A percentile compares a stretch with the other conserved stretches of the same genome.
Conservation (phyloP, 2,797 vertebrate species). For the Peromyscus nudipes region DNA sequence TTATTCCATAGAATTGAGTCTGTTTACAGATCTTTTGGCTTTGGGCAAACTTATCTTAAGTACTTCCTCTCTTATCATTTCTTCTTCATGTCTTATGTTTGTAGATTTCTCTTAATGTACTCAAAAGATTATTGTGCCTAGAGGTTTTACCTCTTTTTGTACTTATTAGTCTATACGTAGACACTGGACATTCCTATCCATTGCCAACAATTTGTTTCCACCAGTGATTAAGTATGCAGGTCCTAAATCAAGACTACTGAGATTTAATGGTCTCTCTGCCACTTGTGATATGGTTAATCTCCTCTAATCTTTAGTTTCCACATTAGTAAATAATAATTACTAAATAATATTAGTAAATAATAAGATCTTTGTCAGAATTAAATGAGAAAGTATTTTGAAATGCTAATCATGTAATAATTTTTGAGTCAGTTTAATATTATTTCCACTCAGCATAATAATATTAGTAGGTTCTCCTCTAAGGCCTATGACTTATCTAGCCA, state of each 20-base stretch:
- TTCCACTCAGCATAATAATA: not conserved
- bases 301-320: not conserved
- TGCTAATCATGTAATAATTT: not conserved
- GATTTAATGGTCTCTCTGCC: not conserved
- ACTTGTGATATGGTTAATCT: not conserved
- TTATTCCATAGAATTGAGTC: not conserved
- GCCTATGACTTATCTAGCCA: not conserved
- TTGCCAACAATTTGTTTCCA: not conserved
- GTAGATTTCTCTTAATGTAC: not conserved
- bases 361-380: not conserved
- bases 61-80: not conserved
- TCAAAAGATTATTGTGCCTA: not conserved
- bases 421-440: not conserved
- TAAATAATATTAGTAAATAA: too few species aligned
- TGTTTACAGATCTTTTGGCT: not conserved
- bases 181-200: not conserved
- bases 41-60: not conserved
- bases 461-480: not conserved
- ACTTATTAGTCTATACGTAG: not conserved
- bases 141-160: not conserved
- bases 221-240: not conserved
- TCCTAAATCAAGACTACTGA: not conserved
- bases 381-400: not conserved
- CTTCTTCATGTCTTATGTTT: not conserved
- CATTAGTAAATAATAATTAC: not conserved